Base-by-base conservation (phyloP, 2,113 vertebrate species). In the Saguinus midas region DNA sequence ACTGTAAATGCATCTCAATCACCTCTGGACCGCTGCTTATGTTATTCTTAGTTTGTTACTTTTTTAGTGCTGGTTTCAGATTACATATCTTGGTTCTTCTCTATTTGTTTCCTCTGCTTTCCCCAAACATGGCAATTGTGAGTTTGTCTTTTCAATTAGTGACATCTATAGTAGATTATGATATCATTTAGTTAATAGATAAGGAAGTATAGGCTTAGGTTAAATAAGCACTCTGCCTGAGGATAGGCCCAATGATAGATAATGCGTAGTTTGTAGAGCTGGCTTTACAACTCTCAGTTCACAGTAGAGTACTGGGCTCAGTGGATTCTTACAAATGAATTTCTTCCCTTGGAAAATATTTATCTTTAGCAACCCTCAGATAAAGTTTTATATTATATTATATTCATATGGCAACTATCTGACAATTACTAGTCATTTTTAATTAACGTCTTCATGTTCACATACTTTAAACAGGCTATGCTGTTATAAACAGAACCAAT, bases 401-500 rank as follows among this genome's bases (percentile, higher is more conserved):
- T 43, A 70, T 70, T 70, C 68, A 50, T 35, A 80, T 64, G 8
- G 37, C 9, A 91, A 85, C 61, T 81, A 43, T 45, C 20, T 94
- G 75, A 82, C 35, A 86, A 57, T 70, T 83, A 79, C 18, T 78
- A 11, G 11, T 89, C 17, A 87, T 95, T 96, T 37, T 80, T 58
- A 91, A 82, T 73, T 82, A 76, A 85, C 27, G 8, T 37, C 21
- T 73, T 90, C 40, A 83, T 79, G 5, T 75, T 92, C 61, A 66
- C 13, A 57, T 25, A 20, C 32, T 93, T 75, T 68, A 92, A 70
- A 85, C 2, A 82, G 32, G 48, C 32, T 88, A 14, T 85, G 48
- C 64, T 58, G 2, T 75, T 75, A 80, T 72, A 96, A 93, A 72
- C 12, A 89, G 52, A 88, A 95, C 9, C 25, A 92, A 90, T 87